Conservation (phyloP, 2,797 vertebrate species). For the Apogon talboti region DNA sequence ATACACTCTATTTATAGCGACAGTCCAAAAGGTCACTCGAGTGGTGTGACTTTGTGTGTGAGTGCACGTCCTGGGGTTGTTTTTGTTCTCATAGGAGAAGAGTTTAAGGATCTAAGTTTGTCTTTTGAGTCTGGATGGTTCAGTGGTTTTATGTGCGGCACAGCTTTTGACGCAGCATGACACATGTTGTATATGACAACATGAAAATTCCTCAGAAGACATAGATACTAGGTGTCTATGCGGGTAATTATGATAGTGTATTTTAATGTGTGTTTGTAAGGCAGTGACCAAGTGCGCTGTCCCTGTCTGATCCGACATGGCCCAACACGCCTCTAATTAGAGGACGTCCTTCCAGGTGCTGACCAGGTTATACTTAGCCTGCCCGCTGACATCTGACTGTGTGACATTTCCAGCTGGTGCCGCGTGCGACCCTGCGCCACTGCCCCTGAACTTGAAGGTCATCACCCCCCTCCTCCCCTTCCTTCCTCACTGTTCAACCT, state of each 20-base stretch:
- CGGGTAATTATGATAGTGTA: conserved; percentile 50
- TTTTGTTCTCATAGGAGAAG: conserved; percentile 64
- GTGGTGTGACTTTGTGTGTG: conserved; percentile 75
- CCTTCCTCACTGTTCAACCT: conserved; percentile 22
- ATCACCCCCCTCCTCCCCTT: conserved; percentile 15
- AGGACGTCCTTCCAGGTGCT: conserved; percentile 88
- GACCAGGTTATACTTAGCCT: conserved; percentile 85
- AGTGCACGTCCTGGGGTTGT: conserved; percentile 64
- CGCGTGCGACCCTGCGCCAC: conserved; percentile 70
- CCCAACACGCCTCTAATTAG: conserved; percentile 87
- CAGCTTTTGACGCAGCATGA: conserved; percentile 5
- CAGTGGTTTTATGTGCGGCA: conserved; percentile 16
- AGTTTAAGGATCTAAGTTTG: conserved; percentile 47
- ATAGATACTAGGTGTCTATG: conserved; percentile 30
- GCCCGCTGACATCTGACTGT: conserved; percentile 83
- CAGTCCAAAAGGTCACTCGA: conserved; percentile 81
- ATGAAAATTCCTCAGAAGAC: conserved; percentile 14
- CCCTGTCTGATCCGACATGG: conserved; percentile 85
- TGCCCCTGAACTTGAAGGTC: conserved; percentile 83
- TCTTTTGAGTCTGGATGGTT: conserved; percentile 18
- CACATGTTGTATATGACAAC: neutral
- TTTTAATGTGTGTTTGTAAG: conserved; percentile 71
- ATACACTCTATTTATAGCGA: conserved; percentile 83
- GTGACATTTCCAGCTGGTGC: conserved; percentile 88
- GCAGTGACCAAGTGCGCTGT: conserved; percentile 72